Conservation (phyloP, 2,888 invertebrate species). For the Tetragnatha montana region DNA sequence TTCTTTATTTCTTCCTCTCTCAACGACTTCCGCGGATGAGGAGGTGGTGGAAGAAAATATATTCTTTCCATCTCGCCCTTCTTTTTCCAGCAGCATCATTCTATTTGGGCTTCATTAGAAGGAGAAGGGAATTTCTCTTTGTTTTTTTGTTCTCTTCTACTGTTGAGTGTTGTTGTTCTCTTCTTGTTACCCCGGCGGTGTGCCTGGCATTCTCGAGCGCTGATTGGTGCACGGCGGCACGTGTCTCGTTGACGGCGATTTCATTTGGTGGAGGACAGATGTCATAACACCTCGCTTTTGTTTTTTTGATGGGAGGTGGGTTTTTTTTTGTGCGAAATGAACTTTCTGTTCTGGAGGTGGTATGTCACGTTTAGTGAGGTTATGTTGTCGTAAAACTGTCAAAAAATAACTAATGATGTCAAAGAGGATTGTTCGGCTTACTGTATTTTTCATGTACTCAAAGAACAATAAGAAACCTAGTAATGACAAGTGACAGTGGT, state of each 20-base stretch:
- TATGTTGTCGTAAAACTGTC: no score
- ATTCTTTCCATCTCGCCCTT: neutral
- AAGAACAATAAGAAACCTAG: no score
- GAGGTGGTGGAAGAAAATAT: neutral
- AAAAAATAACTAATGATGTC: no score
- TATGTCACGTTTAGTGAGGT: no score
- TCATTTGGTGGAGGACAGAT: neutral
- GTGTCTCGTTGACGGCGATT: constrained; percentile 2
- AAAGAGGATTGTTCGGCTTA: no score
- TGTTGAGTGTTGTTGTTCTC: neutral
- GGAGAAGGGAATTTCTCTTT: constrained; percentile 28
- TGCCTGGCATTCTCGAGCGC: constrained; percentile 27
- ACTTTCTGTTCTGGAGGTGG: no score
- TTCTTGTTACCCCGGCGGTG: constrained; percentile 44
- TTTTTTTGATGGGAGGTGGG: neutral
- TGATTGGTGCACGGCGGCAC: constrained; percentile 38
- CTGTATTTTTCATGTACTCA: no score
- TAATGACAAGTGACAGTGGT: no score
- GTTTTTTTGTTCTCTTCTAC: neutral
- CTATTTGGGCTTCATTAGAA: constrained; percentile 61
- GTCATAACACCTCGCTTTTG: neutral
- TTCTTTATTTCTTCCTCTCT: constrained; percentile 27
- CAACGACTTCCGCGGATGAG: constrained; percentile 45
- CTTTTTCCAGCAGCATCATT: constrained; percentile 9
- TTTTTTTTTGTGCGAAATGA: neutral